Percentiles rank a stretch among this genome's conserved stretches.
Evolutionary conservation across 35 echinoderm and acorn worm genomes (phyloP).

Genomic region (Strongylocentrotus purpuratus): DNA sequence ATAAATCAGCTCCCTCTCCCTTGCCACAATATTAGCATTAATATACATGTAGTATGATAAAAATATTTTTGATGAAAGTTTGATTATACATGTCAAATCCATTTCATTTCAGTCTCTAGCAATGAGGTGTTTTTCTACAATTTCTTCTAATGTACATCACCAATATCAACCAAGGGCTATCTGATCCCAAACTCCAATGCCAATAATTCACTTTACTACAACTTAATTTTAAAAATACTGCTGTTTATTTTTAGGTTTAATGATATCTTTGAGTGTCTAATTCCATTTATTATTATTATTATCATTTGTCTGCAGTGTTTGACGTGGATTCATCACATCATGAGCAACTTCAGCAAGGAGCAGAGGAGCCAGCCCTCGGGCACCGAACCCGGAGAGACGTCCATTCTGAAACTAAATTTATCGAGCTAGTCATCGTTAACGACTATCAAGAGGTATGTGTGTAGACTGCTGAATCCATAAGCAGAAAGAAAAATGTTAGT

Average conservation of each 20-base stretch:
- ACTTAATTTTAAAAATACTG: not conserved
- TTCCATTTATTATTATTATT: not conserved
- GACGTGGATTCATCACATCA: slow-evolving; percentile 8
- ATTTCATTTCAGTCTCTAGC: no score
- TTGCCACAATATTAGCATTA: no score
- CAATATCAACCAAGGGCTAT: no score
- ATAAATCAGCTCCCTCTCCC: no score
- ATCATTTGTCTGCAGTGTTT: not conserved
- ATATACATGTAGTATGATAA: no score
- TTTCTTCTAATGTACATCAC: no score
- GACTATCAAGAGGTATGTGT: slow-evolving; percentile 56
- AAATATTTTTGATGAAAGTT: no score
- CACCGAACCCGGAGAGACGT: slow-evolving; percentile 32
- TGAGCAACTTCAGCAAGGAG: not conserved
- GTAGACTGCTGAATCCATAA: not conserved
- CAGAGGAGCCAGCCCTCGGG: not conserved
- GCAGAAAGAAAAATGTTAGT: not conserved
- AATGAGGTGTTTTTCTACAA: no score
- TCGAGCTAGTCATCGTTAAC: slow-evolving; percentile 62
- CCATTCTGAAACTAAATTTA: slow-evolving; percentile 53
- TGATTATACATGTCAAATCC: no score
- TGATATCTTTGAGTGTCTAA: not conserved
- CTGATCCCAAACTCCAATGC: no score
- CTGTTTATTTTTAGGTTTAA: slow-evolving; percentile 30
- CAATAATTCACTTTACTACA: no score